These are phyloP conservation scores for Silurus glanis DNA, from an alignment of 2,113 vertebrate genomes.

Conservation along the genomic window DNA sequence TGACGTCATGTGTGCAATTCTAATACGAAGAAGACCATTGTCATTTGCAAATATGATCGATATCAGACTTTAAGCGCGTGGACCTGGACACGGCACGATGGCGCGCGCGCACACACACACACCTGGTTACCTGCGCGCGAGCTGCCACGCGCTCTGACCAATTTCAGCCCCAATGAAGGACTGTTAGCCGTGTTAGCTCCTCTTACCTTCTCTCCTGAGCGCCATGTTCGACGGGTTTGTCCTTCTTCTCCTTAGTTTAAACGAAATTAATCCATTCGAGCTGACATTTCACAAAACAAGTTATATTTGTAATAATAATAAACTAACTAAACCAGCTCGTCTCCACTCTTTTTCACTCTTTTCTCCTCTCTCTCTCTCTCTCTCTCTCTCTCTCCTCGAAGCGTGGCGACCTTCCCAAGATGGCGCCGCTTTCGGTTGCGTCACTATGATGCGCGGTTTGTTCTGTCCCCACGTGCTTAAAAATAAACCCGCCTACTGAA, in stretches of 20 bases:
- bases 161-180: neutral
- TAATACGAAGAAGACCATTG: too few relatives aligned
- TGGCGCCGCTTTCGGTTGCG: constrained; percentile 57
- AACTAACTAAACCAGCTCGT: too few relatives aligned
- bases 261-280: neutral
- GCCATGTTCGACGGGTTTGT: constrained; percentile 33
- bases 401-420: constrained; percentile 49
- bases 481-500: neutral
- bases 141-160: neutral
- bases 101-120: too few relatives aligned
- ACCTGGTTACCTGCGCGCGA: neutral
- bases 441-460: neutral
- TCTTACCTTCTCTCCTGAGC: constrained; percentile 51
- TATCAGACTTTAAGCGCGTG: too few relatives aligned
- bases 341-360: too few relatives aligned
- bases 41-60: too few relatives aligned
- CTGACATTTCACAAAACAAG: neutral
- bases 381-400: too few relatives aligned
- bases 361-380: too few relatives aligned
- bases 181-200: neutral
- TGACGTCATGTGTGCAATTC: too few relatives aligned
- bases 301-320: too few relatives aligned
- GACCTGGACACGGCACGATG: neutral
- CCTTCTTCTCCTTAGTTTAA: neutral
- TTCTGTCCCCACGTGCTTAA: neutral